Conservation (phyloP, 2,888 invertebrate genomes). For the Eupeodes latifasciatus region DNA sequence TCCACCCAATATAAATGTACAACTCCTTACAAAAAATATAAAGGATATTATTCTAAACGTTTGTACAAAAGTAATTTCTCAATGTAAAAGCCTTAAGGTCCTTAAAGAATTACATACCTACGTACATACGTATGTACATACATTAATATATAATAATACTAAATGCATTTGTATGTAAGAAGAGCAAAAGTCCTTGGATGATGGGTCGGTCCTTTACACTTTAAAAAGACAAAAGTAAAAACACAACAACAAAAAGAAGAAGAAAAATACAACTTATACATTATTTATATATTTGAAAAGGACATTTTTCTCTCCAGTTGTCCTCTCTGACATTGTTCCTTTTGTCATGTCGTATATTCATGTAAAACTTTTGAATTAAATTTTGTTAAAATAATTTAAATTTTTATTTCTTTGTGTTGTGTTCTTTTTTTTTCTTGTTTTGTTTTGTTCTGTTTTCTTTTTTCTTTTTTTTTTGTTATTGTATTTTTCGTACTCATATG, state of each 20-base stretch:
- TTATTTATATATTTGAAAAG: slow-evolving; percentile 38
- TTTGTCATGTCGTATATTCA: slow-evolving; percentile 38
- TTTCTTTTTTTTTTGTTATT: slow-evolving; percentile 6
- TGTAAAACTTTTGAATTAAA: slow-evolving; percentile 50
- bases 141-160: neutral
- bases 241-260: slow-evolving; percentile 1
- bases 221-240: slow-evolving; percentile 34
- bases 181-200: slow-evolving; percentile 59
- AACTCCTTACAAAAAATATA: neutral
- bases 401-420: slow-evolving; percentile 21
- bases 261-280: slow-evolving; percentile 12
- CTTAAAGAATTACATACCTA: neutral
- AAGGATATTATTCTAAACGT: slow-evolving; percentile 44
- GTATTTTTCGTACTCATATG: neutral
- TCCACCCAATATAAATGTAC: neutral
- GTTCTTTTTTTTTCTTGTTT: neutral
- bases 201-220: slow-evolving; percentile 14
- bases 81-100: slow-evolving; percentile 57
- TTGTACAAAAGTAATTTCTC: slow-evolving; percentile 61
- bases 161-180: slow-evolving; percentile 51
- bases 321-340: slow-evolving; percentile 46
- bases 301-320: slow-evolving; percentile 35
- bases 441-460: slow-evolving; percentile 1
- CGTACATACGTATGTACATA: too few relatives aligned
- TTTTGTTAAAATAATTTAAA: slow-evolving; percentile 55